These are phyloP conservation scores for Chelon auratus DNA, from an alignment of 2,797 vertebrate species.

Conservation along the genomic window DNA sequence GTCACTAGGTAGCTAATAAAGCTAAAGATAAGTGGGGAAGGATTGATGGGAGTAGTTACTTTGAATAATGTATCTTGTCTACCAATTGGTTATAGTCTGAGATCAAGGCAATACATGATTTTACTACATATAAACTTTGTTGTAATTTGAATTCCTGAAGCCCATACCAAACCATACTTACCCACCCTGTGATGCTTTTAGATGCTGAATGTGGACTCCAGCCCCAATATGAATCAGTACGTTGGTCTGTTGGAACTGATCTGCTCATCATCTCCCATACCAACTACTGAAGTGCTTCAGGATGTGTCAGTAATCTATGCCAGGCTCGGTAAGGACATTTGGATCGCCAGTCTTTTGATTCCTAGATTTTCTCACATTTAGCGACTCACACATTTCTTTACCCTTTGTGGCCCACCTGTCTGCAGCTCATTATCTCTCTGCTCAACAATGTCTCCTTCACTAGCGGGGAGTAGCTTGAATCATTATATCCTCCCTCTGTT, in stretches of 20 bases:
- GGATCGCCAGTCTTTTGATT: conserved; percentile 16
- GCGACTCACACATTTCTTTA: conserved; percentile 11
- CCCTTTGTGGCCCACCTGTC: conserved; percentile 41
- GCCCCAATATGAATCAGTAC: conserved; percentile 85
- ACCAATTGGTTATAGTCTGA: too few relatives aligned
- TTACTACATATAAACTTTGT: not conserved
- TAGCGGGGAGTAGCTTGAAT: not conserved
- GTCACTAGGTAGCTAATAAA: too few relatives aligned
- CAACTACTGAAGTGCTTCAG: conserved; percentile 80
- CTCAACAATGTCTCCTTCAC: conserved; percentile 4
- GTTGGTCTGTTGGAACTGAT: conserved; percentile 83
- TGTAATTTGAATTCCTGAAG: not conserved
- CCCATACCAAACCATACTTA: not conserved
- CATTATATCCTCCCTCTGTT: conserved; percentile 6
- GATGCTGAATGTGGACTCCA: conserved; percentile 74
- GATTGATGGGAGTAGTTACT: too few relatives aligned
- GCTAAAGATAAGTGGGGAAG: too few relatives aligned
- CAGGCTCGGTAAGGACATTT: conserved; percentile 77
- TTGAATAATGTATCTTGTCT: too few relatives aligned
- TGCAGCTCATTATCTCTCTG: conserved; percentile 21
- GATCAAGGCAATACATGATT: too few relatives aligned
- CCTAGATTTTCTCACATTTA: conserved; percentile 1
- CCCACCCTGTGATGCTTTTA: conserved; percentile 5
- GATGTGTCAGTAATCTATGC: conserved; percentile 85
- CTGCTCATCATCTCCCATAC: conserved; percentile 73